These are phyloP conservation scores for Nycteola revayana DNA, from an alignment of 2,888 invertebrate species.

Conservation along the genomic window DNA sequence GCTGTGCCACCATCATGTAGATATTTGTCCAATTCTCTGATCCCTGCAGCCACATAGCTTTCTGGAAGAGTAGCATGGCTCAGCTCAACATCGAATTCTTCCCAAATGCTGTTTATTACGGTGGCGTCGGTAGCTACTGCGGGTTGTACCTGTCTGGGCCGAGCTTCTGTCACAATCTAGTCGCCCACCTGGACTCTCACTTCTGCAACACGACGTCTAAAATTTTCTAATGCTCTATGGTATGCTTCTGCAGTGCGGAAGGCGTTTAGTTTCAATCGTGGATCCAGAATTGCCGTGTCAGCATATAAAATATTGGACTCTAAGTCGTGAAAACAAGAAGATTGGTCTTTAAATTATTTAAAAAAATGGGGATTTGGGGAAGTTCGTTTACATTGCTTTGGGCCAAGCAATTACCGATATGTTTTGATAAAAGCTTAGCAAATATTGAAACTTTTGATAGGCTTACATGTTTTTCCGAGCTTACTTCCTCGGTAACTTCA, in stretches of 20 bases:
- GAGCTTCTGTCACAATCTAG: not conserved
- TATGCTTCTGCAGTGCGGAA: constrained; percentile 1
- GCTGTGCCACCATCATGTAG: constrained; percentile 6
- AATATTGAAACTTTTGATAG: constrained; percentile 4
- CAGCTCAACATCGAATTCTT: constrained; percentile 4
- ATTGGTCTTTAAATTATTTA: constrained; percentile 3
- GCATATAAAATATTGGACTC: constrained; percentile 5
- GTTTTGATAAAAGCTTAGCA: constrained; percentile 2
- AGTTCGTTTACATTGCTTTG: constrained; percentile 1
- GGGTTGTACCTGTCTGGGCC: not conserved
- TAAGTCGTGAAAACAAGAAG: not conserved
- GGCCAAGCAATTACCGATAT: constrained; percentile 3
- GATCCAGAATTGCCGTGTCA: constrained; percentile 3
- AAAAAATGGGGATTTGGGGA: not conserved
- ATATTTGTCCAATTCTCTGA: constrained; percentile 4
- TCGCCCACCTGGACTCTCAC: not conserved
- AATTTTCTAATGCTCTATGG: constrained; percentile 2
- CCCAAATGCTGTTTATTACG: constrained; percentile 3
- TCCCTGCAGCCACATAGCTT: constrained; percentile 7
- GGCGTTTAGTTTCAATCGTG: constrained; percentile 4
- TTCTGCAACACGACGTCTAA: too few relatives aligned
- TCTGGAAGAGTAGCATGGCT: constrained; percentile 3
- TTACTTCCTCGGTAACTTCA: constrained; percentile 3
- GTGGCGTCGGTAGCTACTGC: not conserved
- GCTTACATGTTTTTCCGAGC: constrained; percentile 4